These are phyloP conservation scores for Ploceus nigricollis DNA, from an alignment of 2,113 vertebrate genomes.

Conservation along the genomic window DNA sequence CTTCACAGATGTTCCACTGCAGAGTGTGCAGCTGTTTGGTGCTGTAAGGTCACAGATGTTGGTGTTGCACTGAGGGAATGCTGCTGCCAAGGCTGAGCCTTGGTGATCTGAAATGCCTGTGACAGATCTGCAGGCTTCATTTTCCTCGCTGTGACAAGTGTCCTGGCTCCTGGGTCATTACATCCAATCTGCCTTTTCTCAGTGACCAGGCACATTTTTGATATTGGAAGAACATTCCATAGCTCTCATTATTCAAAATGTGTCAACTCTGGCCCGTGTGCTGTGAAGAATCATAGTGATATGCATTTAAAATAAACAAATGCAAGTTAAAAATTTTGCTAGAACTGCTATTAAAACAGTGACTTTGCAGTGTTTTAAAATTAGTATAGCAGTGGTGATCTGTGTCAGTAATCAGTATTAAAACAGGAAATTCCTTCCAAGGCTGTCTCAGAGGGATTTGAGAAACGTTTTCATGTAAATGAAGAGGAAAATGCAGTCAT, in stretches of 20 bases:
- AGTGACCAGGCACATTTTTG: neutral
- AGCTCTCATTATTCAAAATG: neutral
- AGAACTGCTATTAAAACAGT: neutral
- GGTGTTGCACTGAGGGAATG: neutral
- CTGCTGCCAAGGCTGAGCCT: neutral
- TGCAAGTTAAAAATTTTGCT: neutral
- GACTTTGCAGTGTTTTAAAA: neutral
- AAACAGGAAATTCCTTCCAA: constrained; percentile 45
- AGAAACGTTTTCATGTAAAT: constrained; percentile 9
- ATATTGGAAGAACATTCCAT: neutral
- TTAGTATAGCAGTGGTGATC: neutral
- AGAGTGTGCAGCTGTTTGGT: neutral
- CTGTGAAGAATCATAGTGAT: neutral
- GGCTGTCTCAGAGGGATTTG: neutral
- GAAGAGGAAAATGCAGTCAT: neutral
- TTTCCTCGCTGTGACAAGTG: neutral
- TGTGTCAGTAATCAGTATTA: neutral
- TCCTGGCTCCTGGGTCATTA: neutral
- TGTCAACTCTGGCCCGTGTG: neutral
- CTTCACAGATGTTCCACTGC: neutral
- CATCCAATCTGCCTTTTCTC: neutral
- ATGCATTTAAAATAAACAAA: neutral
- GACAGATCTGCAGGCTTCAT: neutral
- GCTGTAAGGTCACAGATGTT: constrained; percentile 17
- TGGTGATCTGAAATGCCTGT: neutral